phyloP scores from a whole-genome alignment of 2,888 invertebrate species.

The Pheosia gnoma region DNA sequence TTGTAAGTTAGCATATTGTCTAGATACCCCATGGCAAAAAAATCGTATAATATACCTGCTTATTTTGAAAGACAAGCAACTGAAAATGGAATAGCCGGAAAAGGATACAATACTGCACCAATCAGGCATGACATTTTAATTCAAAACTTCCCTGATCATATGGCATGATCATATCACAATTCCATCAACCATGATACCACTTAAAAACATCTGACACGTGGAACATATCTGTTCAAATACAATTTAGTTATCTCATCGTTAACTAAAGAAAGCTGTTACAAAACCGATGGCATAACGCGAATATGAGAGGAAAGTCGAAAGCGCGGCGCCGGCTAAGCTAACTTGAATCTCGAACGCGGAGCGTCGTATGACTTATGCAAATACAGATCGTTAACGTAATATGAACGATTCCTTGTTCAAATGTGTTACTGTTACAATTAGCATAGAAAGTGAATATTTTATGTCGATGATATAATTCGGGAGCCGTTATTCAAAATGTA shows the following conservation, averaged over 20 bases:
- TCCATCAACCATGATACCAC: neutral
- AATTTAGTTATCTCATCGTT: conserved; percentile 70
- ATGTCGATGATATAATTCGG: neutral
- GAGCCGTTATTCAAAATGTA: no score
- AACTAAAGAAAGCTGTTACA: conserved; percentile 72
- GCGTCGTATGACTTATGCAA: conserved; percentile 49
- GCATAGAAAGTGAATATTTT: conserved; percentile 3
- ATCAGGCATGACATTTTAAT: no score
- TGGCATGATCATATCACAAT: no score
- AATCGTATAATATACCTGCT: no score
- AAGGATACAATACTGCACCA: no score
- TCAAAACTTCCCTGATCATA: no score
- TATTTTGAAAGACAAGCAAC: no score
- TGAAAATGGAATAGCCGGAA: no score
- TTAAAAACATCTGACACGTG: conserved; percentile 19
- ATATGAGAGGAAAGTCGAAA: conserved; percentile 73
- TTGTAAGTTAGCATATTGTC: no score
- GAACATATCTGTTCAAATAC: conserved; percentile 42
- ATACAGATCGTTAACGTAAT: conserved; percentile 37
- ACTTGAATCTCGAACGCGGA: conserved; percentile 54
- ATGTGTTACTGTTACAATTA: neutral
- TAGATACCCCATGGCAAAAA: no score
- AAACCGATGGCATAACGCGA: conserved; percentile 66
- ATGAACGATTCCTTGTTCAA: conserved; percentile 1
- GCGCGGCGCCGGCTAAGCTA: conserved; percentile 64